phyloP scores from a whole-genome alignment of 2,888 invertebrate species.

The Metellina segmentata region DNA sequence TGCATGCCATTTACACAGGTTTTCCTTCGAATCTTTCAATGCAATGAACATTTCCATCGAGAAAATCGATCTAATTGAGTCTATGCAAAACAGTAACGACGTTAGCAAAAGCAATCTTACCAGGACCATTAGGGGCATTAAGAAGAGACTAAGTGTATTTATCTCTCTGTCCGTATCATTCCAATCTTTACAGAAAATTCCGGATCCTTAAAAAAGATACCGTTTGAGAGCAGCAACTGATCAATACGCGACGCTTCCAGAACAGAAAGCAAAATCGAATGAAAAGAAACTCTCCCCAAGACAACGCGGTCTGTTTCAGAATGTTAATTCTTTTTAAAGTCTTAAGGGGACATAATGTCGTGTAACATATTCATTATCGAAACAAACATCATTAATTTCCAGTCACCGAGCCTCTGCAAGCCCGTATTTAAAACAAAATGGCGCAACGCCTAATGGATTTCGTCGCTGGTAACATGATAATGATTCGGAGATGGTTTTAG shows the following conservation, averaged over 20 bases:
- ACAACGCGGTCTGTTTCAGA: not conserved
- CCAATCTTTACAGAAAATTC: not conserved
- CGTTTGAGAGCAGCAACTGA: not conserved
- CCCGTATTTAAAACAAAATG: slow-evolving; percentile 48
- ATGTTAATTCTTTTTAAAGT: slow-evolving; percentile 53
- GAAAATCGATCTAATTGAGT: not conserved
- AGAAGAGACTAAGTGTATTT: slow-evolving; percentile 15
- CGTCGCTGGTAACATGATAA: slow-evolving; percentile 9
- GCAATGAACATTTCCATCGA: not conserved
- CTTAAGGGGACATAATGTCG: slow-evolving; percentile 39
- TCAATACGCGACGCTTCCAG: slow-evolving; percentile 35
- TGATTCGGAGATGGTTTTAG: slow-evolving; percentile 30
- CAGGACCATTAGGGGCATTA: not conserved
- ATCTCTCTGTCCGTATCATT: slow-evolving; percentile 5
- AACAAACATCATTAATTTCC: slow-evolving; percentile 61
- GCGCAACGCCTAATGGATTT: slow-evolving; percentile 32
- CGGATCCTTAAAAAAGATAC: slow-evolving; percentile 30
- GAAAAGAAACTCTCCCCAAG: slow-evolving; percentile 15
- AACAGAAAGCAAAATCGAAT: not conserved
- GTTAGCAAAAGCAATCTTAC: not conserved
- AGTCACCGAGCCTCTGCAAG: not conserved
- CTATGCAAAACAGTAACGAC: not conserved
- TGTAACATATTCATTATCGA: slow-evolving; percentile 61
- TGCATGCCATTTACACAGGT: no score
- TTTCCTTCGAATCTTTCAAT: not conserved